phyloP scores from a whole-genome alignment of 1,140 invertebrate species.

The Hyposmocoma kahamanoa region DNA sequence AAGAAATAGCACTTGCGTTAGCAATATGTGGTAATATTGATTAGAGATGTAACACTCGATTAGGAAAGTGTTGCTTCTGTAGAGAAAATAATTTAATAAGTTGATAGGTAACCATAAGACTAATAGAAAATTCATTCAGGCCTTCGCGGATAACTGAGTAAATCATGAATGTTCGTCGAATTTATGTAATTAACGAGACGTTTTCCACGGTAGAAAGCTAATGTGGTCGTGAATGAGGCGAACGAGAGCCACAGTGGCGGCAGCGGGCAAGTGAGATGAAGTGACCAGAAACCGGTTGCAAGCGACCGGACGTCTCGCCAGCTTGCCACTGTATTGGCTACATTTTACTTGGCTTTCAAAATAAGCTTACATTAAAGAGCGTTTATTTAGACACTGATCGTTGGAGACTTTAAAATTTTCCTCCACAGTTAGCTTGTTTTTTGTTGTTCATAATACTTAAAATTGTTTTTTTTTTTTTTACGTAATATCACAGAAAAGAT shows the following conservation, averaged over 20 bases:
- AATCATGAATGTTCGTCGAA: neutral
- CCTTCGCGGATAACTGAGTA: neutral
- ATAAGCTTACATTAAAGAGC: too few relatives aligned
- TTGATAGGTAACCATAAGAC: slow-evolving; percentile 1
- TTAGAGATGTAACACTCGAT: too few relatives aligned
- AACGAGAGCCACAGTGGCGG: slow-evolving; percentile 11
- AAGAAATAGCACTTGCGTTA: too few relatives aligned
- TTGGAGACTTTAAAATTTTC: too few relatives aligned
- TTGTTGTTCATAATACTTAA: too few relatives aligned
- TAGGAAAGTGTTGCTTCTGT: neutral
- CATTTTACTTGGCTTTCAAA: too few relatives aligned
- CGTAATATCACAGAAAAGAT: too few relatives aligned
- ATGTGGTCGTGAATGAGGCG: slow-evolving; percentile 39
- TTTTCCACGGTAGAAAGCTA: slow-evolving; percentile 52
- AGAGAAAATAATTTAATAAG: neutral
- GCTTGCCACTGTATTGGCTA: slow-evolving; percentile 10
- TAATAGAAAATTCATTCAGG: neutral
- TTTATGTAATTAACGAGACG: slow-evolving; percentile 24
- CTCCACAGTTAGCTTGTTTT: too few relatives aligned
- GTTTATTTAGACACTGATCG: too few relatives aligned
- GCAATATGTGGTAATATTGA: too few relatives aligned
- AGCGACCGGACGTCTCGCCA: slow-evolving; percentile 30
- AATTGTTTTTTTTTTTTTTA: too few relatives aligned
- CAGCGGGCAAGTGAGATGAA: slow-evolving; percentile 34
- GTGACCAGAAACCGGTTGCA: slow-evolving; percentile 55